Evolutionary conservation across 2,888 invertebrate species (phyloP).

Genomic region (Sinotaia quadrata): DNA sequence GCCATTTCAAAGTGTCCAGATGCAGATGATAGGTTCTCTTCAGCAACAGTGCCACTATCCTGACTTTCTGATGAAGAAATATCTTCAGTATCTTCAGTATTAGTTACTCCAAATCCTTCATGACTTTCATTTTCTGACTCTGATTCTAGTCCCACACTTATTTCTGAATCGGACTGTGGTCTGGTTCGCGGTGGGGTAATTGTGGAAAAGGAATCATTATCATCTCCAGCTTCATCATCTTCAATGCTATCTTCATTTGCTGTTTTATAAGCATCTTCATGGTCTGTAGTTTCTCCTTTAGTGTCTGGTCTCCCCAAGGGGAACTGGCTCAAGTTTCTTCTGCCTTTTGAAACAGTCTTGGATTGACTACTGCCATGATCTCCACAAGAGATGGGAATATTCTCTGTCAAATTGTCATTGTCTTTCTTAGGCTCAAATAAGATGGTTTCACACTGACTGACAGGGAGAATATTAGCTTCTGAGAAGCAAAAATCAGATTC

Average conservation of each 20-base stretch:
- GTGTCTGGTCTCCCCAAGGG: not conserved
- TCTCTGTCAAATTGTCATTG: not conserved
- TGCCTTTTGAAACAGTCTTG: not conserved
- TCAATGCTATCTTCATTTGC: constrained; percentile 1
- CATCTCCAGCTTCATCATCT: not conserved
- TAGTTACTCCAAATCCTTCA: not conserved
- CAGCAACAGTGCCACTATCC: no score
- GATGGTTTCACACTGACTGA: no score
- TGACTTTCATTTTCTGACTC: not conserved
- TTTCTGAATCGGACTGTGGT: constrained; percentile 24
- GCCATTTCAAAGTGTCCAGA: no score
- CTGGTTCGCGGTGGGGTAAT: constrained; percentile 26
- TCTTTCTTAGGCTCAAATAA: no score
- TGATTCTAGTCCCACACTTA: not conserved
- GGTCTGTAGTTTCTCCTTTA: not conserved
- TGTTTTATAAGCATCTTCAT: constrained; percentile 19
- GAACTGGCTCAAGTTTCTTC: not conserved
- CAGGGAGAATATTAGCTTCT: no score
- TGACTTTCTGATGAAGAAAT: not conserved
- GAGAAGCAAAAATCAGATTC: no score
- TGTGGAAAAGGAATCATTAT: constrained; percentile 16
- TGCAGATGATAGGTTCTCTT: no score
- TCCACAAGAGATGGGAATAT: not conserved
- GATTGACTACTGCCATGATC: not conserved
- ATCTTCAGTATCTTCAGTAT: constrained; percentile 1